phyloP scores from a whole-genome alignment of 2,113 vertebrate species.

The Australoheros scitulus region DNA sequence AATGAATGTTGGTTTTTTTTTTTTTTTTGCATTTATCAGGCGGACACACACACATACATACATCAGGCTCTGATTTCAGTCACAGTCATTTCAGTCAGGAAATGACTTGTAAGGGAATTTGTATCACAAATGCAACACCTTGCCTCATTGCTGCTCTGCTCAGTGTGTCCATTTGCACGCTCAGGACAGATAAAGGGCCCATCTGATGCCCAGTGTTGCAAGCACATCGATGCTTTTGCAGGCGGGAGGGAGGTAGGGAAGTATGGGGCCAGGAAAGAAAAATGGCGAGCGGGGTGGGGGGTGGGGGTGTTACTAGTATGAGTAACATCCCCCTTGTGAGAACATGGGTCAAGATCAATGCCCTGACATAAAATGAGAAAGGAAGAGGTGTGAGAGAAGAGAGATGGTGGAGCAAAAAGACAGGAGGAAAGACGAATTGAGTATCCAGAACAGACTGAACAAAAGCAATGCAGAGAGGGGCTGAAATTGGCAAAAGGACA shows the following conservation, averaged over 20 bases:
- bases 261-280: not conserved
- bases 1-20: too few relatives aligned
- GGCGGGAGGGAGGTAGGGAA: conserved; percentile 10
- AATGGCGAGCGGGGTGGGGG: not conserved
- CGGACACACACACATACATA: not conserved
- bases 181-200: conserved; percentile 23
- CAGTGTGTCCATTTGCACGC: not conserved
- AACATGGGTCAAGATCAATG: conserved; percentile 44
- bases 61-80: conserved; percentile 9
- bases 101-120: conserved; percentile 4
- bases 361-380: conserved; percentile 35
- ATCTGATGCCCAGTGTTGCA: conserved; percentile 26
- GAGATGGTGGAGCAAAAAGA: conserved; percentile 2
- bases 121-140: conserved; percentile 37
- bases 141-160: not conserved
- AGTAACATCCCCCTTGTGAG: conserved; percentile 24
- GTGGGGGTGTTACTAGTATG: not conserved
- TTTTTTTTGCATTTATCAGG: conserved; percentile 46
- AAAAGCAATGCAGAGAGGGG: conserved; percentile 1
- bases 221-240: conserved; percentile 49
- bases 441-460: not conserved
- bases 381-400: conserved; percentile 24
- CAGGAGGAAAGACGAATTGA: not conserved
- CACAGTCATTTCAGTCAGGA: conserved; percentile 11
- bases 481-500: not conserved